Evolutionary conservation across 2,113 vertebrate genomes (phyloP), one percentile per base, ranked within the genome.

Genomic region (Ranitomeya variabilis): DNA sequence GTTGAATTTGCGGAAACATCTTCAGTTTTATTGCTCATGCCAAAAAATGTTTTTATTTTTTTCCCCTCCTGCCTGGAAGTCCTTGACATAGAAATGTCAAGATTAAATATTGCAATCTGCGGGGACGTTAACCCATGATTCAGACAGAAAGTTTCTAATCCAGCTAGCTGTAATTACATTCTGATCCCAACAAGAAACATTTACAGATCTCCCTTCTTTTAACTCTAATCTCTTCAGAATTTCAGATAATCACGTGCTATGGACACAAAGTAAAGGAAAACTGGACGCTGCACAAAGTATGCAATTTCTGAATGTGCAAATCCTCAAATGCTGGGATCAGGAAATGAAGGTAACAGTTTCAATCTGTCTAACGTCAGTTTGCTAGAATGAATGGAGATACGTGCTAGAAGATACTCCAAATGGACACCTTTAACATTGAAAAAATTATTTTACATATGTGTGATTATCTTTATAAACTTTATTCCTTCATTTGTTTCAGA

Each of bases 141-240:
- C 67, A 74, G 79, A 37, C 86, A 52, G 67, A 60, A 80, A 82
- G 18, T 54, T 66, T 66, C 59, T 83, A 83, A 83, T 88, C 87
- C 80, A 83, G 19, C 71, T 67, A 67, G 51, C 80, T 83, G 87
- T 88, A 84, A 88, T 88, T 88, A 88, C 87, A 83, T 83, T 84
- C 80, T 84, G 80, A 88, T 88, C 71, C 87, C 87, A 55, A 76
- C 80, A 55, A 88, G 71, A 88, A 83, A 64, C 87, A 77, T 83
- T 88, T 88, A 83, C 80, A 67, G 81, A 83, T 81, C 80, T 83
- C 18, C 64, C 71, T 88, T 77, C 80, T 37, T 83, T 83, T 76
- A 64, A 74, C 64, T 71, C 9, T 87, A 82, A 87, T 81, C 78
- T 73, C 16, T 87, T 87, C 82, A 87, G 66, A 82, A 87, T 57